Evolutionary conservation across 2,113 vertebrate genomes (phyloP).

Genomic region (Alligator sinensis): DNA sequence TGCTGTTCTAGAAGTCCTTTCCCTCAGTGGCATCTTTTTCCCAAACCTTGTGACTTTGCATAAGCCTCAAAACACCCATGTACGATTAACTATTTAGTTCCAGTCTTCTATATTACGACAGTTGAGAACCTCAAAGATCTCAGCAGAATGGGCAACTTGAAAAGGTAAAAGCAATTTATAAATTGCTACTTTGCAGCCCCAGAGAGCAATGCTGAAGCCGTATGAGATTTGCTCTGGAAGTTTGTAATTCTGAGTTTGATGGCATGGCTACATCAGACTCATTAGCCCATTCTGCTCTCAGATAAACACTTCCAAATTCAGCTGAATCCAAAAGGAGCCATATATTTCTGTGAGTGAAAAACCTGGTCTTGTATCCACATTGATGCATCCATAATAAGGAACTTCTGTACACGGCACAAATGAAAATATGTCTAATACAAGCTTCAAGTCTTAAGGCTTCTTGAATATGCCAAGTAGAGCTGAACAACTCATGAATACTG

Average conservation of each 20-base stretch:
- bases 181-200: not conserved
- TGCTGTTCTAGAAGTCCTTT: not conserved
- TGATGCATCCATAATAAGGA: not conserved
- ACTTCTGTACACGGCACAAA: not conserved
- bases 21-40: not conserved
- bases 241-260: not conserved
- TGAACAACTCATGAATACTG: not conserved
- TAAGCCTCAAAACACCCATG: not conserved
- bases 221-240: fast-evolving
- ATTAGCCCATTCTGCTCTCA: not conserved
- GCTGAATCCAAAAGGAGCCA: conserved; percentile 4
- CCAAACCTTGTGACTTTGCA: not conserved
- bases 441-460: not conserved
- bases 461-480: not conserved
- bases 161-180: not conserved
- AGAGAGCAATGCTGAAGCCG: not conserved
- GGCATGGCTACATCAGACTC: not conserved
- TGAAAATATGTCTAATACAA: not conserved
- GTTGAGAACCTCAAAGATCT: not conserved
- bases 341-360: not conserved
- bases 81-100: not conserved
- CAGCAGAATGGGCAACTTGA: not conserved
- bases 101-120: not conserved
- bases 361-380: not conserved
- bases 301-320: not conserved